Evolutionary conservation across 2,113 vertebrate genomes (phyloP).

Genomic region (Boulengeromyrus knoepffleri): DNA sequence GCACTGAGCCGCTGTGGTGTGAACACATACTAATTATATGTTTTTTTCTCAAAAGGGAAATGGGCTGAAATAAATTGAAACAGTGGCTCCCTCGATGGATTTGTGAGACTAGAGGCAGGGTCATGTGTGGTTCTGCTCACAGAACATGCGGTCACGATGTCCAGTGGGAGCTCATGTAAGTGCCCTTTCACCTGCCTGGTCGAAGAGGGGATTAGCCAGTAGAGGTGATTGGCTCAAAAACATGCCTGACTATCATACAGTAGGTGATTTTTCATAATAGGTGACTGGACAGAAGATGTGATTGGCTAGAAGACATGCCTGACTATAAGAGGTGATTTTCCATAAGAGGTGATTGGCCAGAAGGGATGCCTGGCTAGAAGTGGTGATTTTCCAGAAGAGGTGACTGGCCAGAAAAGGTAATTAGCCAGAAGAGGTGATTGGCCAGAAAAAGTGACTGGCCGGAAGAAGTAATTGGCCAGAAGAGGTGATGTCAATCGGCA

Average conservation of each 20-base stretch:
- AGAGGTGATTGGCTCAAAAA: neutral
- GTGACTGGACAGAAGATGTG: neutral
- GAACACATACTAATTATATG: constrained; percentile 9
- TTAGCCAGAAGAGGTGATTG: neutral
- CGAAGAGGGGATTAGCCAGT: neutral
- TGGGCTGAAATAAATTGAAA: constrained; percentile 8
- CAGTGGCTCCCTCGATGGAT: neutral
- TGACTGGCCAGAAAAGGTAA: neutral
- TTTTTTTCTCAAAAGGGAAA: constrained; percentile 3
- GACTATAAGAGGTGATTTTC: neutral
- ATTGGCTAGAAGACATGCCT: neutral
- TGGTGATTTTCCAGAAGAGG: neutral
- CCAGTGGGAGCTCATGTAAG: neutral
- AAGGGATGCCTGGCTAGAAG: neutral
- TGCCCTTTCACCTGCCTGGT: neutral
- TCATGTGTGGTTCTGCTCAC: neutral
- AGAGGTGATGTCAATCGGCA: neutral
- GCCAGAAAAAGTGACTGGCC: neutral
- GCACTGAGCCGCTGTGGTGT: neutral
- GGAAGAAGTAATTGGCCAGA: neutral
- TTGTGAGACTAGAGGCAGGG: neutral
- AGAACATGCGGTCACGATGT: neutral
- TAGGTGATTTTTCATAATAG: neutral
- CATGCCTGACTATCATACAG: neutral
- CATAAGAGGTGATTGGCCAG: neutral